These are phyloP conservation scores for Unio delphinus DNA, from an alignment of 2,888 invertebrate species.

Conservation along the genomic window DNA sequence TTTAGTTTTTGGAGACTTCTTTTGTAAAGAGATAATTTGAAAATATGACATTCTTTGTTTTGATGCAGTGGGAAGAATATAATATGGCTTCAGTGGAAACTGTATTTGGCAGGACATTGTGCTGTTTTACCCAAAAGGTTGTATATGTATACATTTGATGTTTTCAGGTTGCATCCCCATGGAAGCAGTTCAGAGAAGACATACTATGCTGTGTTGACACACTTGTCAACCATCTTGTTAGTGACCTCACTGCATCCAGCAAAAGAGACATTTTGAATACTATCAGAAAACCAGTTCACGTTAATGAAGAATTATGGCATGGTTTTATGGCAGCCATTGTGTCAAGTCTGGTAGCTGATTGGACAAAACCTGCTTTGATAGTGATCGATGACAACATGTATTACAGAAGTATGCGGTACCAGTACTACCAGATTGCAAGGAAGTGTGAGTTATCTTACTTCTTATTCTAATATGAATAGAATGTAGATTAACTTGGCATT, in stretches of 20 bases:
- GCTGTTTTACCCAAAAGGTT: no score
- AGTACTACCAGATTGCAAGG: constrained; percentile 71
- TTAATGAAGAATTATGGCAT: constrained; percentile 28
- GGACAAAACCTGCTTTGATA: constrained; percentile 27
- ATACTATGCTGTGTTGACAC: constrained; percentile 41
- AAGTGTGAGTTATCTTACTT: constrained; percentile 52
- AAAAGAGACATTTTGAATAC: background rate
- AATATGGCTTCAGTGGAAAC: no score
- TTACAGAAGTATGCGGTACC: constrained; percentile 73
- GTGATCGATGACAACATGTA: constrained; percentile 74
- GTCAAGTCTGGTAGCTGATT: background rate
- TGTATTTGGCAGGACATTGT: no score
- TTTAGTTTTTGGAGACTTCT: no score
- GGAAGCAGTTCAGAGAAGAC: constrained; percentile 44
- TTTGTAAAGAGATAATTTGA: no score
- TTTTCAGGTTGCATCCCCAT: constrained; percentile 26
- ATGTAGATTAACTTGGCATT: background rate
- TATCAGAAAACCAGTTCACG: constrained; percentile 13
- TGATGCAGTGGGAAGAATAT: no score
- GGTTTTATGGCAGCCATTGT: constrained; percentile 18
- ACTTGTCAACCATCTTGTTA: constrained; percentile 15
- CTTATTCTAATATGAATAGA: background rate
- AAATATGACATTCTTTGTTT: no score
- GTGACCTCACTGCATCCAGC: background rate
- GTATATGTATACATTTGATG: no score